Conservation (phyloP, 2,888 invertebrate genomes). For the Pocota personata region DNA sequence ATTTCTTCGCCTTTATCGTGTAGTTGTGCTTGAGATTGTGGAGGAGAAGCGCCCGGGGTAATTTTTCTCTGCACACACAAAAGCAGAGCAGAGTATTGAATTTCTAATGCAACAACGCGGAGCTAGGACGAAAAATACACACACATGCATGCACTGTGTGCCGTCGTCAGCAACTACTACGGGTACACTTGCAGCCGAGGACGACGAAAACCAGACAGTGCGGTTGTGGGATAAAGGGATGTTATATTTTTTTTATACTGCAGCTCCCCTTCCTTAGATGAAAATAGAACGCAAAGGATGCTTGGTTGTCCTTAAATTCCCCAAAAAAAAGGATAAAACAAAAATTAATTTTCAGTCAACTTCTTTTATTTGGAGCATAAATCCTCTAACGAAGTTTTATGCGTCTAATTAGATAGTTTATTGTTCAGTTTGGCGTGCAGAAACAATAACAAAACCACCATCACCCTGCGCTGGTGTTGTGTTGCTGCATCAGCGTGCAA, state of each 20-base stretch:
- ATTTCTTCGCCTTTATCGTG: slow-evolving; percentile 66
- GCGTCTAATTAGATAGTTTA: slow-evolving; percentile 73
- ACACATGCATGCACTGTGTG: slow-evolving; percentile 46
- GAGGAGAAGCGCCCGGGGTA: slow-evolving; percentile 50
- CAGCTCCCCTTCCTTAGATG: slow-evolving; percentile 50
- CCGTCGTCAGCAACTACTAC: slow-evolving; percentile 45
- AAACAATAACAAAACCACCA: slow-evolving; percentile 3
- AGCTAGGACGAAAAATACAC: slow-evolving; percentile 30
- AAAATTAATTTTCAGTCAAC: slow-evolving; percentile 36
- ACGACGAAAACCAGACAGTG: slow-evolving; percentile 64
- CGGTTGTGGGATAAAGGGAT: slow-evolving; percentile 61
- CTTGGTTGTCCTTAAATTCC: slow-evolving; percentile 36
- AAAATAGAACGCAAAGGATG: slow-evolving; percentile 11
- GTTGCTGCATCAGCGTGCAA: slow-evolving; percentile 24
- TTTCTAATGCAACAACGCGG: slow-evolving; percentile 67
- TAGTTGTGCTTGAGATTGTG: slow-evolving; percentile 67
- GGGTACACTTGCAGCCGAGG: slow-evolving; percentile 55
- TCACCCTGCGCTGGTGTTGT: slow-evolving; percentile 14
- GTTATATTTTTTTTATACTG: slow-evolving; percentile 14
- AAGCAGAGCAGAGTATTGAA: slow-evolving; percentile 33
- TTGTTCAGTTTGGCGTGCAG: slow-evolving; percentile 52
- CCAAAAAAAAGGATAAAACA: neutral
- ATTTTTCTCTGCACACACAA: slow-evolving; percentile 58
- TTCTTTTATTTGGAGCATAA: slow-evolving; percentile 57
- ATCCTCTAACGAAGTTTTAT: slow-evolving; percentile 71